Evolutionary conservation across 2,797 vertebrate species (phyloP).

Genomic region (Crocodylus rhombifer): DNA sequence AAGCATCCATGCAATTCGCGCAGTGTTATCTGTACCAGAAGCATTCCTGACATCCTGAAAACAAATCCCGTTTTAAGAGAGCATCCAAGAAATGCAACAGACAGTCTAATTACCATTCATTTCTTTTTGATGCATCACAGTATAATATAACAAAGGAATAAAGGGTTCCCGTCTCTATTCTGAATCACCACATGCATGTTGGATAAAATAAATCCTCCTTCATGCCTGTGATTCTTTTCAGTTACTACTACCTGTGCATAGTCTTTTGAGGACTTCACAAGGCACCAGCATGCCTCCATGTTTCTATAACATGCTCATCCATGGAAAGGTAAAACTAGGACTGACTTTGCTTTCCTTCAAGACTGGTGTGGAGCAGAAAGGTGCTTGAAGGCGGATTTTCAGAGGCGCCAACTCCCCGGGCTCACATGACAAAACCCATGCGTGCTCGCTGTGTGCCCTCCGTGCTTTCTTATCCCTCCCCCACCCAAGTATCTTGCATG

Average conservation of each 20-base stretch:
- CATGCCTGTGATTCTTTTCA: background rate
- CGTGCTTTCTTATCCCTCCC: background rate
- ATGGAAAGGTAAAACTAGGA: background rate
- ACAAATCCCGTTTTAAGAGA: background rate
- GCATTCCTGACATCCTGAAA: background rate
- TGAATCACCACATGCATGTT: background rate
- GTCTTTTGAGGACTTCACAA: background rate
- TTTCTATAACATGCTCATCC: background rate
- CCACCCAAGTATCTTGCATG: accelerated
- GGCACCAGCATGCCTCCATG: background rate
- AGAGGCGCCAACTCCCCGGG: too few species aligned
- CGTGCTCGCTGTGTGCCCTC: too few species aligned
- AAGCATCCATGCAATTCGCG: background rate
- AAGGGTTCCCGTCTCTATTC: background rate
- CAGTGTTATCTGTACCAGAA: background rate
- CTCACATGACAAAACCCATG: background rate
- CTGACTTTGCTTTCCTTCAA: background rate
- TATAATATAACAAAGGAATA: too few species aligned
- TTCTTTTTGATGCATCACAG: too few species aligned
- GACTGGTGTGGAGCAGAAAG: background rate
- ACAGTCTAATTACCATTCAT: too few species aligned
- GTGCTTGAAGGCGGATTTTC: background rate
- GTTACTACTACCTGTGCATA: too few species aligned
- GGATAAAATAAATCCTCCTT: background rate
- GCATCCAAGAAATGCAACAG: background rate